Percentiles rank a stretch among this genome's conserved stretches.
Conservation (phyloP, 2,888 invertebrate species). For the Ormyrus thymus region DNA sequence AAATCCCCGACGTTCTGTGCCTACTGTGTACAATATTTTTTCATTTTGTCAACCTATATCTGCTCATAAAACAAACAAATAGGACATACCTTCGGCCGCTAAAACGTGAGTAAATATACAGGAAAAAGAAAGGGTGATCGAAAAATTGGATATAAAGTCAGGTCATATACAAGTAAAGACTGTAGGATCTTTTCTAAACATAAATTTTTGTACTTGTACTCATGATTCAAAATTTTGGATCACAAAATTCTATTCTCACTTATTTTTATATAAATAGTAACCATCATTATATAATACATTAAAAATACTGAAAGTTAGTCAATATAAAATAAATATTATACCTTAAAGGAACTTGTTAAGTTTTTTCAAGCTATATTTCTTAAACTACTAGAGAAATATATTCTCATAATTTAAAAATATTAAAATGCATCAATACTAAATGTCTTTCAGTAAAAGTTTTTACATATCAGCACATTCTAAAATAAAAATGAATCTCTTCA, state of each 20-base stretch:
- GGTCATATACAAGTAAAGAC: slow-evolving; percentile 17
- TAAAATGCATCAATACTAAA: no score
- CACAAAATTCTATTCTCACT: slow-evolving; percentile 19
- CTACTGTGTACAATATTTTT: slow-evolving; percentile 25
- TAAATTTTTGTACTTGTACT: slow-evolving; percentile 11
- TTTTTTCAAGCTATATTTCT: no score
- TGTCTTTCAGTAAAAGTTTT: no score
- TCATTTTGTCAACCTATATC: neutral
- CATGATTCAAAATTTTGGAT: slow-evolving; percentile 41
- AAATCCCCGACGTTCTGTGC: slow-evolving; percentile 37
- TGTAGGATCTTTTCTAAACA: slow-evolving; percentile 4
- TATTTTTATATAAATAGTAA: neutral
- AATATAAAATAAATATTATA: no score
- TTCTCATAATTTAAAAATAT: no score
- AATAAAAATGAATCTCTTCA: no score
- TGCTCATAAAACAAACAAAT: slow-evolving; percentile 21
- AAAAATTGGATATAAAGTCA: slow-evolving; percentile 30
- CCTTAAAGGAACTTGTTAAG: no score
- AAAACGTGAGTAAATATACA: slow-evolving; percentile 6
- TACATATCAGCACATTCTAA: no score
- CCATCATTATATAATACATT: no score
- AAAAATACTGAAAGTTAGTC: no score
- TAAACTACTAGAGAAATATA: no score
- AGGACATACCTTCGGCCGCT: slow-evolving; percentile 46
- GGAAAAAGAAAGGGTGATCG: slow-evolving; percentile 18